phyloP scores from a whole-genome alignment of 2,113 vertebrate species.

The Proterorhinus semilunaris region DNA sequence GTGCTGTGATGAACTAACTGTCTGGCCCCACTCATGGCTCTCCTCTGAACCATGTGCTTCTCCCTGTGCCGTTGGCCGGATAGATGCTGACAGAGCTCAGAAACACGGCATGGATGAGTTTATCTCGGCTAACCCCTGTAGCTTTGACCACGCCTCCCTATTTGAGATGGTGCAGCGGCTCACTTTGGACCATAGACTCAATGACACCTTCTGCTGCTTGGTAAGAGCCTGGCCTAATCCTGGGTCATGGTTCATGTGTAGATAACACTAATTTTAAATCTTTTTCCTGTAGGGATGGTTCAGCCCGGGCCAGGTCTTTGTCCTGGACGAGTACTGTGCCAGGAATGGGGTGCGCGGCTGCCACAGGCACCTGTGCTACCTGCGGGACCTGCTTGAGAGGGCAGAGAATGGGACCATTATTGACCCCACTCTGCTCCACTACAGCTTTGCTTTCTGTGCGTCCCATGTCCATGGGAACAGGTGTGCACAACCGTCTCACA shows the following conservation, averaged over 20 bases:
- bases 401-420: constrained; percentile 96
- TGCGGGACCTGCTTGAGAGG: constrained; percentile 93
- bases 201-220: constrained; percentile 99
- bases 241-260: background rate
- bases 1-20: constrained; percentile 55
- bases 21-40: constrained; percentile 59
- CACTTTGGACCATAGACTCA: constrained; percentile 99
- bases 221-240: constrained; percentile 77
- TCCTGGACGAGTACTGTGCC: constrained; percentile 97
- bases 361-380: constrained; percentile 98
- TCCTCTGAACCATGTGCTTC: constrained; percentile 82
- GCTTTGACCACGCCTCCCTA: constrained; percentile 99
- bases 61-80: constrained; percentile 91
- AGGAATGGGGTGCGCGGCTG: constrained; percentile 97
- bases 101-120: constrained; percentile 99
- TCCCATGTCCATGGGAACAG: constrained; percentile 99
- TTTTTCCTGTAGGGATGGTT: constrained; percentile 91
- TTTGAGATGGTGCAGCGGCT: constrained; percentile 99
- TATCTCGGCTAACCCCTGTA: constrained; percentile 99
- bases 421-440: constrained; percentile 98
- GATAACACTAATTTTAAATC: background rate
- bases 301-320: constrained; percentile 99
- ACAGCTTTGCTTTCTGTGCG: constrained; percentile 99
- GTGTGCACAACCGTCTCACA: constrained; percentile 68
- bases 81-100: constrained; percentile 99